Base-by-base conservation (phyloP, 1,140 invertebrate genomes). In the Tetraneura akinire region DNA sequence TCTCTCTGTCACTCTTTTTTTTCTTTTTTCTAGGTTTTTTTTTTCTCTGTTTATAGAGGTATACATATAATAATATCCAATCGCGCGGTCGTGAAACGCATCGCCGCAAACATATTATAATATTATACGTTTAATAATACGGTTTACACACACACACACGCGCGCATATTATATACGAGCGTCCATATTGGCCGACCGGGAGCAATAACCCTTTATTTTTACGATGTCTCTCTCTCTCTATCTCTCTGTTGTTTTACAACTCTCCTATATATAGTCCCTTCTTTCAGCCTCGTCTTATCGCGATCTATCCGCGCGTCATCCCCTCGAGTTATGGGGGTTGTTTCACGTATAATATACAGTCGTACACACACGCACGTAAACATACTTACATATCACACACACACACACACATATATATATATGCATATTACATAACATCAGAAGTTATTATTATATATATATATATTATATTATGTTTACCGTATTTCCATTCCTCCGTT, bases 181-280 rank as follows among this genome's bases (percentile, higher is more conserved):
- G 66, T 68, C 42, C 66, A 47, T 68, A 68, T 68, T 68, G 42
- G 37, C 66, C 66, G 42, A 68, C 66, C 45, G 66, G 66, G 66
- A 68, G 37, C 42, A 68, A 68, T 68, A 68, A 68, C 66, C 66
- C 66, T 68, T 68, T 45, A 37, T 68, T 68, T 68, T 68, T 68
- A 68, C 21, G 66, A 68, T n/a, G 66, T 68, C 66, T 68, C 66
- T 68, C n/a, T n/a, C n/a, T n/a, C n/a, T n/a, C n/a, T n/a, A n/a
- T n/a, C n/a, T n/a, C n/a, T n/a, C n/a, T n/a, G n/a, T n/a, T 23
- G 66, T 68, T 23, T 23, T 68, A 68, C 66, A 9, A 42, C 14
- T 47, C 42, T 68, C 42, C 42, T n/a, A n/a, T n/a, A n/a, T n/a
- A n/a, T n/a, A n/a, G n/a, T n/a, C 37, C 6, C 21, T 68, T 42